phyloP scores from a whole-genome alignment of 2,888 invertebrate genomes.

The Alsophila aescularia region DNA sequence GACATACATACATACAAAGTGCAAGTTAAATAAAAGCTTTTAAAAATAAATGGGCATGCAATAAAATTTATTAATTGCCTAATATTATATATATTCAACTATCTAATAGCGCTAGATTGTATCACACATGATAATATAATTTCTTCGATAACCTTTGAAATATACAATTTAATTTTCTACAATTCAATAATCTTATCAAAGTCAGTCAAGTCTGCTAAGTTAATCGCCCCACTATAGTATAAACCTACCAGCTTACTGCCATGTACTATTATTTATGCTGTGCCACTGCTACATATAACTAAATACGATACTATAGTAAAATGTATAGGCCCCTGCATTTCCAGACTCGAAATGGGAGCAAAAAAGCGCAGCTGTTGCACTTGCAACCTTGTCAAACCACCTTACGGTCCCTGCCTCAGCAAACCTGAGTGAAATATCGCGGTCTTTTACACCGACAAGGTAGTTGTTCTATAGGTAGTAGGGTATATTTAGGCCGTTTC shows the following conservation, averaged over 20 bases:
- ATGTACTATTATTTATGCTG: too few relatives aligned
- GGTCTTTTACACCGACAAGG: constrained; percentile 62
- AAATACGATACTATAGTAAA: constrained; percentile 18
- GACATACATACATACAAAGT: too few relatives aligned
- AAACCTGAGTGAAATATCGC: constrained; percentile 50
- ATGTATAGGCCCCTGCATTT: constrained; percentile 63
- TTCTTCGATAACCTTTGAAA: too few relatives aligned
- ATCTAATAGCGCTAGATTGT: too few relatives aligned
- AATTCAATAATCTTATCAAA: neutral
- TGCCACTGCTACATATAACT: constrained; percentile 34
- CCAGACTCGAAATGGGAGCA: constrained; percentile 72
- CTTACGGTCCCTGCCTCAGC: constrained; percentile 45
- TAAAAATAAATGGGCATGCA: too few relatives aligned
- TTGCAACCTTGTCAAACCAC: constrained; percentile 71
- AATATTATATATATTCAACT: too few relatives aligned
- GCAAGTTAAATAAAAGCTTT: too few relatives aligned
- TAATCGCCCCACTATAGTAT: constrained; percentile 8
- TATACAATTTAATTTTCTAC: too few relatives aligned
- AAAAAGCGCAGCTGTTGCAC: constrained; percentile 69
- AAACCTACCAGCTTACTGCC: constrained; percentile 50
- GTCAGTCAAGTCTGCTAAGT: constrained; percentile 6
- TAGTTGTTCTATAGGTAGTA: constrained; percentile 40
- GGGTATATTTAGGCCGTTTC: constrained; percentile 74
- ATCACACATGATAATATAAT: too few relatives aligned
- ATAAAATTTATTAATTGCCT: too few relatives aligned